These are phyloP conservation scores for Pteropus alecto DNA, from an alignment of 2,113 vertebrate genomes.

Conservation along the genomic window DNA sequence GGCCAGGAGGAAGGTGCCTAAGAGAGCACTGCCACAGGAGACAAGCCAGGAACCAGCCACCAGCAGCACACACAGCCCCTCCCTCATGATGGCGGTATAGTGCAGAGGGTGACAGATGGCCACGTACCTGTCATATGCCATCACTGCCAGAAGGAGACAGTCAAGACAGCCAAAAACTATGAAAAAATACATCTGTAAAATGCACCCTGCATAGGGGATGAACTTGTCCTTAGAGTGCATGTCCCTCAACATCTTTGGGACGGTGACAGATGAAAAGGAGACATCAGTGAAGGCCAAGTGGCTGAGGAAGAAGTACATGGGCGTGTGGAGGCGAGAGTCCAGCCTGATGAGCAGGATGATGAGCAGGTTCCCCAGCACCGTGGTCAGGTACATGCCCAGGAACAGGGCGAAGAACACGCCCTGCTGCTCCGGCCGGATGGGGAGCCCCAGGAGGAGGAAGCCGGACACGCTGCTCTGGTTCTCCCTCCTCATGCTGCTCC, in stretches of 20 bases:
- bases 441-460: slow-evolving; percentile 61
- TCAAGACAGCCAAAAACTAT: slow-evolving; percentile 54
- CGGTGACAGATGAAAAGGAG: slow-evolving; percentile 10
- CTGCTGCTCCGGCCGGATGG: background rate
- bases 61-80: too few species aligned
- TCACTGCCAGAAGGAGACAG: slow-evolving; percentile 53
- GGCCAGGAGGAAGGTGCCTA: too few species aligned
- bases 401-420: background rate
- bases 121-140: slow-evolving; percentile 68
- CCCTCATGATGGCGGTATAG: slow-evolving; percentile 25
- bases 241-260: slow-evolving; percentile 33
- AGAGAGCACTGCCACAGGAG: too few species aligned
- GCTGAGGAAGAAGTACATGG: slow-evolving; percentile 72
- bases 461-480: background rate
- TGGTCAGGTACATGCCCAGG: slow-evolving; percentile 47
- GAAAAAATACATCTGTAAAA: slow-evolving; percentile 63
- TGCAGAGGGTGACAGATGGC: slow-evolving; percentile 60
- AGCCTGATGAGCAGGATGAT: slow-evolving; percentile 49
- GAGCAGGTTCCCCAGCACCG: slow-evolving; percentile 45
- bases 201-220: slow-evolving; percentile 47
- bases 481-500: background rate
- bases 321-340: slow-evolving; percentile 40
- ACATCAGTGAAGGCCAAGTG: slow-evolving; percentile 56
- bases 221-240: background rate
- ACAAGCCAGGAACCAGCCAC: too few species aligned